Conservation (phyloP, 2,113 vertebrate species). For the Lutjanus erythropterus region DNA sequence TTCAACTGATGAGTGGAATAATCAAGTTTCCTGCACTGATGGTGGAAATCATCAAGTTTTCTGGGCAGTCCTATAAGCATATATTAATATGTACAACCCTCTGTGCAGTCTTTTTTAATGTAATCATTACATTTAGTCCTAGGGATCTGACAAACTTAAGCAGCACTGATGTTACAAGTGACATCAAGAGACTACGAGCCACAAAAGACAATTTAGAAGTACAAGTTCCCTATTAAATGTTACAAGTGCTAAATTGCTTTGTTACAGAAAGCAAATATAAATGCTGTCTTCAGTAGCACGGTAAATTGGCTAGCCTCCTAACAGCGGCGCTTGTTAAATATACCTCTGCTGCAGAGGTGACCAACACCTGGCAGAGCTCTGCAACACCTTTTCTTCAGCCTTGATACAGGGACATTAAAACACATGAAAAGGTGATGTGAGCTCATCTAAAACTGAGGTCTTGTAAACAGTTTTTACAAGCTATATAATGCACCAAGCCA, state of each 20-base stretch:
- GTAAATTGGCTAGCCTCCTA: not conserved
- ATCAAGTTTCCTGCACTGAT: too few relatives aligned
- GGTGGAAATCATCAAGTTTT: too few relatives aligned
- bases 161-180: not conserved
- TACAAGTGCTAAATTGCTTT: not conserved
- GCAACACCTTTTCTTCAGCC: not conserved
- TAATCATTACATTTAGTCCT: not conserved
- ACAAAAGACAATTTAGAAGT: not conserved
- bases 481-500: not conserved
- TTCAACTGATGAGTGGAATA: too few relatives aligned
- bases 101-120: too few relatives aligned
- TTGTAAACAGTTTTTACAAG: not conserved
- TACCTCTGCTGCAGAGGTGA: not conserved
- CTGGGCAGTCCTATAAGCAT: not conserved
- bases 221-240: not conserved
- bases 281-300: constrained; percentile 1
- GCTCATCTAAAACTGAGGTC: not conserved
- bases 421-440: not conserved
- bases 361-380: not conserved
- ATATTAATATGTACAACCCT: not conserved
- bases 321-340: not conserved
- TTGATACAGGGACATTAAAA: not conserved
- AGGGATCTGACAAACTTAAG: not conserved
- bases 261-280: not conserved
- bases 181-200: not conserved